phyloP scores from a whole-genome alignment of 23 tunicate species.

The Phallusia fumigata region DNA sequence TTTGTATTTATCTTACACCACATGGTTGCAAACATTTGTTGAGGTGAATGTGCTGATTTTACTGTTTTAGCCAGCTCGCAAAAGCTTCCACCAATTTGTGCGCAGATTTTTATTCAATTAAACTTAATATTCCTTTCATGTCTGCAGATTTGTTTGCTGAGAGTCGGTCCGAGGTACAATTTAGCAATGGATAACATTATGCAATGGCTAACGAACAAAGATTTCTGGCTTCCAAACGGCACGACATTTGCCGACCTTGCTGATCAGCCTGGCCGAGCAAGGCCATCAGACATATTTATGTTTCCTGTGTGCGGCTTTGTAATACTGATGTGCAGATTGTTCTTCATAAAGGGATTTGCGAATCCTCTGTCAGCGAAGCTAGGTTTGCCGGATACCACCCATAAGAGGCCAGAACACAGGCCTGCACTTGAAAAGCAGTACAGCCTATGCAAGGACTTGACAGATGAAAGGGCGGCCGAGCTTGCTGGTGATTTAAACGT shows the following conservation, averaged over 20 bases:
- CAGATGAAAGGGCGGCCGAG: not conserved
- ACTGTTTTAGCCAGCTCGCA: too few relatives aligned
- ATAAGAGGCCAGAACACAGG: not conserved
- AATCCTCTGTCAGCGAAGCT: not conserved
- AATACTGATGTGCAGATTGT: not conserved
- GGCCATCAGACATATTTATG: not conserved
- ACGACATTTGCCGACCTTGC: not conserved
- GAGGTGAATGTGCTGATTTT: too few relatives aligned
- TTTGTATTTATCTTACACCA: too few relatives aligned
- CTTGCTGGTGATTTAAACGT: constrained; percentile 34
- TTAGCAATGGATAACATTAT: not conserved
- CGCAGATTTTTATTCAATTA: too few relatives aligned
- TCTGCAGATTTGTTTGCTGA: too few relatives aligned
- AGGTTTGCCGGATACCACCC: not conserved
- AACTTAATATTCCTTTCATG: too few relatives aligned
- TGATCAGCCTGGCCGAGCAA: not conserved
- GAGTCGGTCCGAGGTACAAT: too few relatives aligned
- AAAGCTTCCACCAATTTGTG: too few relatives aligned
- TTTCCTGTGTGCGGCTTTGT: not conserved
- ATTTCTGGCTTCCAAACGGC: not conserved
- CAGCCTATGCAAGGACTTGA: not conserved
- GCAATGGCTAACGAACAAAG: not conserved
- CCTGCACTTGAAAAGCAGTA: not conserved
- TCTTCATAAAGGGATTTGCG: not conserved
- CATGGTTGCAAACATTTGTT: too few relatives aligned